Evolutionary conservation across 2,888 invertebrate genomes (phyloP), one percentile per base, ranked within the genome.

Genomic region (Vanessa cardui): DNA sequence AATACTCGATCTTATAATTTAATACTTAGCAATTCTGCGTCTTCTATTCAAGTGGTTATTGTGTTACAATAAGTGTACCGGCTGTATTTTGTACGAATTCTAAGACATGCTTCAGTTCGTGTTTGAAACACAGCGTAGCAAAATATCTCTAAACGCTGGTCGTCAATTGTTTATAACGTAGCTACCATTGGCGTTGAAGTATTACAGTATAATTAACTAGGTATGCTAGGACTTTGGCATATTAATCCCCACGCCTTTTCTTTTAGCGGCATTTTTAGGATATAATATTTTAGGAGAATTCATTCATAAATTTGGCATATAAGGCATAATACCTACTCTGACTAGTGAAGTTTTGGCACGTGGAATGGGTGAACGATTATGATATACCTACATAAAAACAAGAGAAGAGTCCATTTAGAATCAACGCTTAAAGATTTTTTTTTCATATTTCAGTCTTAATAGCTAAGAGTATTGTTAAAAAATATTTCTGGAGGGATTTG

Each of bases 401-500:
- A 70, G 70, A 76, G 50, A 70, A 71, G 52, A 75, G 69, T 68
- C 72, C 75, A 78, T 66, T 76, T 61, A 66, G 45, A 79, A 78
- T 69, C 76, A 78, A 72, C 69, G 70, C 76, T 76, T 75, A 78
- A 62, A 70, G 77, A 84, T 78, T 85, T 85, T 83, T n/a, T 80
- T 78, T 83, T 82, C 84, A 87, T 83, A 83, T 81, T 86, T 90
- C 89, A 91, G 91, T 91, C 92, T 91, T 92, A 90, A 84, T 80
- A 81, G 86, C 90, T 90, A 92, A 85, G 81, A 88, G 83, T 88
- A 88, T 85, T 87, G 85, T 87, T 87, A 85, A 84, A 83, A 85
- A 85, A 80, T 86, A 84, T 86, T 74, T 86, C 79, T 91, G 91
- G 92, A 91, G 90, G 92, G 91, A 92, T 78, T 90, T 89, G 74